Conservation (phyloP, 2,113 vertebrate genomes). For the Xenopus laevis region DNA sequence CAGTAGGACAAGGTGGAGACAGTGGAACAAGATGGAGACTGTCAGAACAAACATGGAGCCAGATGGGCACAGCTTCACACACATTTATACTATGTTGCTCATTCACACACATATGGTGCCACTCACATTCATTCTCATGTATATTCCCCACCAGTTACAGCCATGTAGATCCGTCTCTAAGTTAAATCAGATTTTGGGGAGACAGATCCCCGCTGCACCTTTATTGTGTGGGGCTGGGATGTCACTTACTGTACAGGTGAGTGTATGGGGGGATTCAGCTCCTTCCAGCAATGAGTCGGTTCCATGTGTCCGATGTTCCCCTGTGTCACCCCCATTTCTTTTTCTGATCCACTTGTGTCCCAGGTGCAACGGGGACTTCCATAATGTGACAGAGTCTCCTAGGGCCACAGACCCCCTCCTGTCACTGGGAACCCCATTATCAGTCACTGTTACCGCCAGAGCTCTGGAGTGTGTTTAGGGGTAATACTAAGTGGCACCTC, state of each 20-base stretch:
- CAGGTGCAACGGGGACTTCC: background rate
- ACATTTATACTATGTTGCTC: too few species aligned
- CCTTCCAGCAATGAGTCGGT: background rate
- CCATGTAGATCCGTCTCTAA: too few species aligned
- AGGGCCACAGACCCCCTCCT: too few species aligned
- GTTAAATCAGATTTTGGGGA: too few species aligned
- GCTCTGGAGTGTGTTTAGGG: background rate
- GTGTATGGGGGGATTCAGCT: constrained; percentile 25
- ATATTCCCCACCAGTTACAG: too few species aligned
- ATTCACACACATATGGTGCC: too few species aligned
- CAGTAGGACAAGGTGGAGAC: too few species aligned
- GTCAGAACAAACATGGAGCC: too few species aligned
- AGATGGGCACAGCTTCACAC: too few species aligned
- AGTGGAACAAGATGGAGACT: too few species aligned
- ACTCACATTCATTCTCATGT: too few species aligned
- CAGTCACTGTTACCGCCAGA: background rate
- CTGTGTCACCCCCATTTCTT: background rate
- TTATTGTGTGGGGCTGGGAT: constrained; percentile 9
- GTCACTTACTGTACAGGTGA: constrained; percentile 69
- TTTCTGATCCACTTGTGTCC: background rate
- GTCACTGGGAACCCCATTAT: background rate
- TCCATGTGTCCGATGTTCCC: background rate
- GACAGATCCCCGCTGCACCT: constrained; percentile 21
- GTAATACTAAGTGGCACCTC: background rate
- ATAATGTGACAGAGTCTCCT: background rate